Percentiles rank a stretch among this genome's conserved stretches.
Conservation (phyloP, 2,113 vertebrate species). For the Neomonachus schauinslandi region DNA sequence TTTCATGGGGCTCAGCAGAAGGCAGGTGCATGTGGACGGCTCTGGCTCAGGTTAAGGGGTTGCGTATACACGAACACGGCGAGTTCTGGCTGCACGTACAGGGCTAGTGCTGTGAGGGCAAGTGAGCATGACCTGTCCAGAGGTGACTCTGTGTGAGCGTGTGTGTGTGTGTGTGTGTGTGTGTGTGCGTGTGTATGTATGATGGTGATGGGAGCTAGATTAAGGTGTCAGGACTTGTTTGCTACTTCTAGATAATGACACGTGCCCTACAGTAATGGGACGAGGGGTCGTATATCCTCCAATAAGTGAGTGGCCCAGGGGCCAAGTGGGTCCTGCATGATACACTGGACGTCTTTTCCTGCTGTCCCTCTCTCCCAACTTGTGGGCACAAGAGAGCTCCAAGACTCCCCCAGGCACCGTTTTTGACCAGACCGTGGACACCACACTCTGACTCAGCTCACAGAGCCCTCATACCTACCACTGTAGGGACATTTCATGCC, state of each 20-base stretch:
- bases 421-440: background rate
- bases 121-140: background rate
- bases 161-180: background rate
- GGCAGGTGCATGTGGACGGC: rapidly evolving
- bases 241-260: background rate
- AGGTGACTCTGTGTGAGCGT: background rate
- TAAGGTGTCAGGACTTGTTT: background rate
- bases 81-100: background rate
- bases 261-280: background rate
- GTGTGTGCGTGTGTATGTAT: background rate
- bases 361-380: background rate
- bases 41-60: too few species aligned
- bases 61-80: rapidly evolving
- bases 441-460: background rate
- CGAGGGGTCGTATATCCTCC: background rate
- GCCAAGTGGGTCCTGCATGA: background rate
- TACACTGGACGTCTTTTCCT: background rate
- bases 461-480: background rate
- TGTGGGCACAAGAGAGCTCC: background rate
- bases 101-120: background rate
- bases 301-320: background rate
- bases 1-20: background rate
- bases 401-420: background rate
- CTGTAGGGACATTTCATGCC: background rate
- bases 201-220: background rate